phyloP scores from a whole-genome alignment of 2,113 vertebrate species.

The Callipepla californica region DNA sequence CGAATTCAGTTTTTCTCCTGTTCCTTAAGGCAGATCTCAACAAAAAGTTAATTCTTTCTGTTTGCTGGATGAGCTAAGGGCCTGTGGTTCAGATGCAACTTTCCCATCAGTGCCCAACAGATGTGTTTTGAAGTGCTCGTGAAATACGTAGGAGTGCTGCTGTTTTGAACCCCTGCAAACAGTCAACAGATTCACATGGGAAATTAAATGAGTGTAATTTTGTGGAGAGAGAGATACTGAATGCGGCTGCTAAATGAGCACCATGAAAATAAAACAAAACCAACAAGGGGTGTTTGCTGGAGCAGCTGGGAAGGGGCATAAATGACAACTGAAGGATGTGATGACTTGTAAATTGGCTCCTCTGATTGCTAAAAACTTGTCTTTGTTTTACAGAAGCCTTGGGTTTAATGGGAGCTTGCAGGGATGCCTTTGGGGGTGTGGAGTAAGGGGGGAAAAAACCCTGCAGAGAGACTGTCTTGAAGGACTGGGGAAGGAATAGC shows the following conservation, averaged over 20 bases:
- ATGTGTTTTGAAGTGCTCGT: conserved; percentile 39
- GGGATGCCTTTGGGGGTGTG: not conserved
- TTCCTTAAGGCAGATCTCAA: not conserved
- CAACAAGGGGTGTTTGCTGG: not conserved
- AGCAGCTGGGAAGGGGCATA: not conserved
- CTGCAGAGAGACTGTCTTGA: not conserved
- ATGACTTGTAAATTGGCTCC: conserved; percentile 2
- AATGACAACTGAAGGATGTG: not conserved
- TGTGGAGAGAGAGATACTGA: conserved; percentile 42
- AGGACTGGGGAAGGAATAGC: not conserved
- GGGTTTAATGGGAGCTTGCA: not conserved
- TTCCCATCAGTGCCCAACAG: conserved; percentile 36
- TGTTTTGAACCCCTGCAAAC: conserved; percentile 57
- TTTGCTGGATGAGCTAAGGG: not conserved
- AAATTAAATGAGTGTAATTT: conserved; percentile 61
- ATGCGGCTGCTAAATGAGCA: conserved; percentile 29
- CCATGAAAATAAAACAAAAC: conserved; percentile 36
- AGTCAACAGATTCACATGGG: conserved; percentile 46
- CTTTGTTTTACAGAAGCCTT: not conserved
- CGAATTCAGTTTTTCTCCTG: not conserved
- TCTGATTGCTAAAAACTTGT: not conserved
- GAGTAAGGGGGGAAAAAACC: not conserved
- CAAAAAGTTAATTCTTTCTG: not conserved
- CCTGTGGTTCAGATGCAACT: not conserved
- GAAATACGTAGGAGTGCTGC: conserved; percentile 19